phyloP scores from a whole-genome alignment of 2,888 invertebrate species.

The Brachycybe producta region DNA sequence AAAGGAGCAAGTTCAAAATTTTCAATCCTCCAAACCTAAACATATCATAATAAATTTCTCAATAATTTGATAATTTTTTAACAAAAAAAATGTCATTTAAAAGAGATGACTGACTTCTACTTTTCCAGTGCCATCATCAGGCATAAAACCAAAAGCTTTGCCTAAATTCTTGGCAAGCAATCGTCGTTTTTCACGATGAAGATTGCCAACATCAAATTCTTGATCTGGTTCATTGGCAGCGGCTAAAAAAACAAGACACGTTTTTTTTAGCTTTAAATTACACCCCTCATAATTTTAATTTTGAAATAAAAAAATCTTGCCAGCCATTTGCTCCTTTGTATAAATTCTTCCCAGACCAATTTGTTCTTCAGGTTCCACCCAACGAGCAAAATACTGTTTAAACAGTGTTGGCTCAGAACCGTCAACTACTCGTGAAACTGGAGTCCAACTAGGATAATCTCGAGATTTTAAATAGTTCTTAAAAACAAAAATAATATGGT shows the following conservation, averaged over 20 bases:
- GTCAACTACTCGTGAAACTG: slow-evolving; percentile 52
- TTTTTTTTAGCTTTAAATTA: not conserved
- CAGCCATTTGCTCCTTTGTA: slow-evolving; percentile 30
- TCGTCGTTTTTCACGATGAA: slow-evolving; percentile 28
- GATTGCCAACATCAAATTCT: slow-evolving; percentile 30
- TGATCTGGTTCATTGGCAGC: slow-evolving; percentile 14
- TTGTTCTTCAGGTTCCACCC: slow-evolving; percentile 48
- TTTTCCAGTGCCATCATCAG: slow-evolving; percentile 53
- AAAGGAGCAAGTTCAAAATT: slow-evolving; percentile 40
- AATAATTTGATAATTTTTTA: not conserved
- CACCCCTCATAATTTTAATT: not conserved
- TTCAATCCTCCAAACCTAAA: slow-evolving; percentile 37
- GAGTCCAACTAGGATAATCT: slow-evolving; percentile 35
- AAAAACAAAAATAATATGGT: slow-evolving; percentile 5
- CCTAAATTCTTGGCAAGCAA: slow-evolving; percentile 43
- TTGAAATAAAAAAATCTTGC: slow-evolving; percentile 21
- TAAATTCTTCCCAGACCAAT: slow-evolving; percentile 31
- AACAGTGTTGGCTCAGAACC: slow-evolving; percentile 73
- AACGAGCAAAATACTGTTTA: slow-evolving; percentile 72
- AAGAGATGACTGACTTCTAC: slow-evolving; percentile 29
- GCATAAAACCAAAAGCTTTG: slow-evolving; percentile 54
- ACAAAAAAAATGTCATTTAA: not conserved
- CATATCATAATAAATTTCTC: not conserved
- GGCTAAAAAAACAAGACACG: slow-evolving; percentile 1
- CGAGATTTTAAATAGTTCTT: slow-evolving; percentile 29